A percentile compares a stretch with the other conserved stretches of the same genome.
These are phyloP conservation scores for Phalacrocorax carbo DNA, from an alignment of 2,113 vertebrate genomes.

Conservation along the genomic window DNA sequence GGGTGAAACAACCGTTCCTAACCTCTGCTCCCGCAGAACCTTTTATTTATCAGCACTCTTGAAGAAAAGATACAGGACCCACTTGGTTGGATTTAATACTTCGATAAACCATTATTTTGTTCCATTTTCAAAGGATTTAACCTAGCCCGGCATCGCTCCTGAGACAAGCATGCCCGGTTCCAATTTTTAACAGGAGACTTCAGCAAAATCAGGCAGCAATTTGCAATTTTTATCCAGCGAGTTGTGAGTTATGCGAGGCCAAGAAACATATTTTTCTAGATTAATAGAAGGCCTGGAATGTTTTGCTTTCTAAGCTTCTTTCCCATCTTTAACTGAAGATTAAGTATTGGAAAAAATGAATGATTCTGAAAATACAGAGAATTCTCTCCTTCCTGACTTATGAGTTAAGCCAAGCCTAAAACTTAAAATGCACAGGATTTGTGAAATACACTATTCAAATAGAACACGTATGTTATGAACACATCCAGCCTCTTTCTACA, in stretches of 20 bases:
- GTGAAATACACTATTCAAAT: not conserved
- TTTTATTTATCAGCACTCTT: not conserved
- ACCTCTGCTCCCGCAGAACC: not conserved
- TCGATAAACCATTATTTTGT: not conserved
- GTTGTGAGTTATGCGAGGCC: not conserved
- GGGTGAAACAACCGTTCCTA: not conserved
- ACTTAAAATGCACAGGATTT: not conserved
- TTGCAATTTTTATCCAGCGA: not conserved
- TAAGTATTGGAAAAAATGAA: not conserved
- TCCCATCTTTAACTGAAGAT: not conserved
- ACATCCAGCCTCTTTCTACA: not conserved
- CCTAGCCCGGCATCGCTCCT: not conserved
- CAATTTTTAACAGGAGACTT: not conserved
- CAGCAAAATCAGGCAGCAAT: not conserved
- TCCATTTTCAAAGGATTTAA: not conserved
- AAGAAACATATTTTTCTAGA: constrained; percentile 44
- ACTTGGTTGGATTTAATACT: not conserved
- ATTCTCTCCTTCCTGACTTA: not conserved
- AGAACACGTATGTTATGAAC: not conserved
- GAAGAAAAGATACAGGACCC: not conserved
- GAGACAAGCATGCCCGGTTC: not conserved
- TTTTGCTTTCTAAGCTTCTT: constrained; percentile 45
- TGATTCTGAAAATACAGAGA: not conserved
- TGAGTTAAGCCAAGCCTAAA: not conserved
- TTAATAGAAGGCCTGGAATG: constrained; percentile 10